phyloP scores from a whole-genome alignment of 2,797 vertebrate species.

The Pangasius mekongensis region DNA sequence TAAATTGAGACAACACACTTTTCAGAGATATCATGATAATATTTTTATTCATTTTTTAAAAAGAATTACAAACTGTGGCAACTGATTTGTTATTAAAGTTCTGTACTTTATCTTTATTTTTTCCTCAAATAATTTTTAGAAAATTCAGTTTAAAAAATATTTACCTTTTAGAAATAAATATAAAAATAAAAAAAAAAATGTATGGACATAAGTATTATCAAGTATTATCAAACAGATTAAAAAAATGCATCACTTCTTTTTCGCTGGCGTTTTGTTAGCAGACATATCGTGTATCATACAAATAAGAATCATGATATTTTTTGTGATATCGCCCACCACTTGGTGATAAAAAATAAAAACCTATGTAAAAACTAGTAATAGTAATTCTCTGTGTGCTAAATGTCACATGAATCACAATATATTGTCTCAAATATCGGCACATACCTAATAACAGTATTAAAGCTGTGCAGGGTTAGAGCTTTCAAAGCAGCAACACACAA shows the following conservation, averaged over 20 bases:
- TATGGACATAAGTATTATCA: no score
- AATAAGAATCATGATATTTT: neutral
- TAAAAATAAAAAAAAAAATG: neutral
- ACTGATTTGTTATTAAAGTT: neutral
- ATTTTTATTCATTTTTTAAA: neutral
- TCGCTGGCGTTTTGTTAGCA: neutral
- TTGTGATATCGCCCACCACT: neutral
- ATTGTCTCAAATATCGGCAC: conserved; percentile 9
- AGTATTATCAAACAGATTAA: neutral
- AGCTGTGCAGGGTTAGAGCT: conserved; percentile 23
- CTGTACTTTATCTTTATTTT: neutral
- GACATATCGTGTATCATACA: neutral
- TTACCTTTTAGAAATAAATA: neutral
- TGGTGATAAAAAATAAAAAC: no score
- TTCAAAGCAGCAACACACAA: conserved; percentile 26
- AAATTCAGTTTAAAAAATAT: no score
- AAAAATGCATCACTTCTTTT: neutral
- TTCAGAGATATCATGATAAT: neutral
- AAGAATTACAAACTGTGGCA: neutral
- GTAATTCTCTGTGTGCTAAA: neutral
- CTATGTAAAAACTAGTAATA: neutral
- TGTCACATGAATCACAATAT: neutral
- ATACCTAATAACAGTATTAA: neutral
- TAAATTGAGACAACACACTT: no score
- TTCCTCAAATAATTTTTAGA: neutral